These are phyloP conservation scores for Halictus rubicundus DNA, from an alignment of 1,140 invertebrate genomes.

Conservation along the genomic window DNA sequence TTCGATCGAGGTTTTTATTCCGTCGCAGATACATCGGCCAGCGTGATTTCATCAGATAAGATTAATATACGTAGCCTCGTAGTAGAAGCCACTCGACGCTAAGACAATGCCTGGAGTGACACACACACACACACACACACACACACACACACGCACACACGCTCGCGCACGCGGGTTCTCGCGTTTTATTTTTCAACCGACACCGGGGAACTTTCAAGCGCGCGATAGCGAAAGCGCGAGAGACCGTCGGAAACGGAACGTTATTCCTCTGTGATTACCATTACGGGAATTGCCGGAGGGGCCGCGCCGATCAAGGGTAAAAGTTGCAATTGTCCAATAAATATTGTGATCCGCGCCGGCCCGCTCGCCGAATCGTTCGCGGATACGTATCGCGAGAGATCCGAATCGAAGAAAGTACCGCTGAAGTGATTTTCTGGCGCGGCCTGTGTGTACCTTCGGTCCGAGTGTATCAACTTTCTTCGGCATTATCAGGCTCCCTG, in stretches of 20 bases:
- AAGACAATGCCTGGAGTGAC: background rate
- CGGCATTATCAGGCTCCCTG: background rate
- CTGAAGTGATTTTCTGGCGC: background rate
- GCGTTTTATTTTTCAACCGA: background rate
- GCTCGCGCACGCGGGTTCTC: too few relatives aligned
- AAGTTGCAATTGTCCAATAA: background rate
- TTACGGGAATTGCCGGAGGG: background rate
- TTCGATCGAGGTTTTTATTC: too few relatives aligned
- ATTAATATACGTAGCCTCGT: background rate
- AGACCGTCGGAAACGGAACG: background rate
- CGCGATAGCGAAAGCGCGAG: background rate
- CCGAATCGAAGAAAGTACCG: background rate
- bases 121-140: too few relatives aligned
- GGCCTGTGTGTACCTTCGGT: too few relatives aligned
- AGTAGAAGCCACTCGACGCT: background rate
- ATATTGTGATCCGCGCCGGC: background rate
- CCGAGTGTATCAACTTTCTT: constrained; percentile 2
- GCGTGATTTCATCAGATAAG: constrained; percentile 17
- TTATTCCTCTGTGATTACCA: background rate
- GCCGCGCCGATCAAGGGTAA: background rate
- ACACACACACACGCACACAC: too few relatives aligned
- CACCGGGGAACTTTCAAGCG: background rate
- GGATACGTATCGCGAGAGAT: background rate
- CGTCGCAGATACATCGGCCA: too few relatives aligned
- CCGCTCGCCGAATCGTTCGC: background rate